Evolutionary conservation across 2,797 vertebrate genomes (phyloP).

Genomic region (Hydrolagus colliei): DNA sequence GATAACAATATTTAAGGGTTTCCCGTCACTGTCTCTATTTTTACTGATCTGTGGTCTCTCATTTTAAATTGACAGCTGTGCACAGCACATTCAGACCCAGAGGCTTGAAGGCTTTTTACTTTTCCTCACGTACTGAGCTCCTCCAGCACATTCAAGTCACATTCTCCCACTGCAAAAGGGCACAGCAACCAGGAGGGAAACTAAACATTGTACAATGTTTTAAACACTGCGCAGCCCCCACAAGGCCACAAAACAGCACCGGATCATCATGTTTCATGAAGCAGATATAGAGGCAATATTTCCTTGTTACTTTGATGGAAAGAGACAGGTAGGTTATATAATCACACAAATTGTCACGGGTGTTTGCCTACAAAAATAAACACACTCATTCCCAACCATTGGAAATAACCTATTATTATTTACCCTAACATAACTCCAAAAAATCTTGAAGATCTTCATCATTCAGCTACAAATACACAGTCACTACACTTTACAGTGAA

Average conservation of each 20-base stretch:
- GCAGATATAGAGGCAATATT: too few relatives aligned
- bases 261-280: too few relatives aligned
- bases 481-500: too few relatives aligned
- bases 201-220: neutral
- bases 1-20: neutral
- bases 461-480: too few relatives aligned
- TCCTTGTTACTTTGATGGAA: too few relatives aligned
- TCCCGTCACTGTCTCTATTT: constrained; percentile 6
- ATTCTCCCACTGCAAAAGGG: neutral
- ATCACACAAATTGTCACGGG: too few relatives aligned
- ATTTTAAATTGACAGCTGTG: constrained; percentile 21
- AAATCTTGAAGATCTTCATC: too few relatives aligned
- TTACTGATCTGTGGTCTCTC: neutral
- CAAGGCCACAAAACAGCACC: neutral
- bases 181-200: neutral
- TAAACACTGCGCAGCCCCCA: neutral
- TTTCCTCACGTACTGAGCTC: neutral
- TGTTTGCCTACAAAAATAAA: too few relatives aligned
- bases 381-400: too few relatives aligned
- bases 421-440: too few relatives aligned
- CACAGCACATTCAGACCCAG: neutral
- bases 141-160: neutral
- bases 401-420: too few relatives aligned
- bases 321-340: too few relatives aligned
- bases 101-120: neutral